These are phyloP conservation scores for Chymomyza amoena DNA, from an alignment of 2,888 invertebrate genomes.

Conservation along the genomic window DNA sequence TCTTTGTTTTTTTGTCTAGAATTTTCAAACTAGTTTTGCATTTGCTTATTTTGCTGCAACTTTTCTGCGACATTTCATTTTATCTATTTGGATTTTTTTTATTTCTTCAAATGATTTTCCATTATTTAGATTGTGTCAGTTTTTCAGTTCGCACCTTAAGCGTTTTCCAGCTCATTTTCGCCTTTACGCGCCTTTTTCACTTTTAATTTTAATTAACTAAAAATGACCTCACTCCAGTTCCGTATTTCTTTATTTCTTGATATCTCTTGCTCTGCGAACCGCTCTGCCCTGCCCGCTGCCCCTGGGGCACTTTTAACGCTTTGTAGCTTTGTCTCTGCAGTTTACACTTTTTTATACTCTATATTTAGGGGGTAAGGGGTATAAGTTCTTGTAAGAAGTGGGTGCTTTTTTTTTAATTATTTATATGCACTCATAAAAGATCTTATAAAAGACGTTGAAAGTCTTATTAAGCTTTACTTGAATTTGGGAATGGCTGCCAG, in stretches of 20 bases:
- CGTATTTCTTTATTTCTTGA: background rate
- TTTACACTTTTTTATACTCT: too few species aligned
- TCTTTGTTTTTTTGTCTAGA: background rate
- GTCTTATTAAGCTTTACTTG: too few species aligned
- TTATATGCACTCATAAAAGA: too few species aligned
- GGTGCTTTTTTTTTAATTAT: too few species aligned
- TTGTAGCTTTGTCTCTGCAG: background rate
- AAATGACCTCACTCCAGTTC: constrained; percentile 33
- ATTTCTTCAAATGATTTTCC: background rate
- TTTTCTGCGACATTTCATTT: background rate
- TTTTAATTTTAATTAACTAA: constrained; percentile 72
- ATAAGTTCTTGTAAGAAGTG: too few species aligned
- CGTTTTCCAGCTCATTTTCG: constrained; percentile 41
- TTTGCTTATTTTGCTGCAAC: background rate
- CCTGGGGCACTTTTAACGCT: background rate
- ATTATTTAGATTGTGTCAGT: constrained; percentile 28
- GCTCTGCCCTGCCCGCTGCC: background rate
- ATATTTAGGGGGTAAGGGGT: too few species aligned
- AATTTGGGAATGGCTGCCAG: too few species aligned
- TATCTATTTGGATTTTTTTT: too few species aligned
- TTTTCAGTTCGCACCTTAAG: constrained; percentile 33
- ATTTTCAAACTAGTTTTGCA: background rate
- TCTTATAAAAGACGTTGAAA: too few species aligned
- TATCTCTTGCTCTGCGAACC: background rate
- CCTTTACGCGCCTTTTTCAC: constrained; percentile 65